phyloP scores from a whole-genome alignment of 2,888 invertebrate species.

The Neoitamus cyanurus region DNA sequence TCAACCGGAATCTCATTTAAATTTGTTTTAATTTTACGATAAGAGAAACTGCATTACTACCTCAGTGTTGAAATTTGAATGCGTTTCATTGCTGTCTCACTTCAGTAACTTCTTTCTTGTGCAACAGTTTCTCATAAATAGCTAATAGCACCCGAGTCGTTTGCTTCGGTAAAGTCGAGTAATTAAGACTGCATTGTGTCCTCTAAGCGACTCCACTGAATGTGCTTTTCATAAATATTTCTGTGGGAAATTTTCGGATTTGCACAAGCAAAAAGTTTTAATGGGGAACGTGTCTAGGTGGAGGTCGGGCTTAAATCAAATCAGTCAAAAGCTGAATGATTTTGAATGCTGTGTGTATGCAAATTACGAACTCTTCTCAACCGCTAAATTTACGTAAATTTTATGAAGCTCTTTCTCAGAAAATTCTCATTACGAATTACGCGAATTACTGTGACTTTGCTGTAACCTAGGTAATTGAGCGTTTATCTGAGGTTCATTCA shows the following conservation, averaged over 20 bases:
- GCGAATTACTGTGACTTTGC: background rate
- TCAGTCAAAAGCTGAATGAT: conserved; percentile 6
- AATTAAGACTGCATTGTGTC: background rate
- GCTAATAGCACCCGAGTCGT: background rate
- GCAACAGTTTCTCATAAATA: background rate
- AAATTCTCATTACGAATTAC: conserved; percentile 11
- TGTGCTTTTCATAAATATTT: background rate
- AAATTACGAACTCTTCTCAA: conserved; percentile 19
- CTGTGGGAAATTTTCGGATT: background rate
- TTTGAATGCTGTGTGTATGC: conserved; percentile 3
- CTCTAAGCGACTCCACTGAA: background rate
- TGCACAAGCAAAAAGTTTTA: background rate
- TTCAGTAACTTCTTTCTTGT: background rate
- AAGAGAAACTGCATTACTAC: background rate
- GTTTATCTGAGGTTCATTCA: background rate
- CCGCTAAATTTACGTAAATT: conserved; percentile 12
- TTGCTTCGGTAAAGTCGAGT: background rate
- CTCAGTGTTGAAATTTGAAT: background rate
- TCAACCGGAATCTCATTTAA: background rate
- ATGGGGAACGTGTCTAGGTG: background rate
- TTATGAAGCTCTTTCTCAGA: background rate
- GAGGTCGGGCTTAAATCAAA: background rate
- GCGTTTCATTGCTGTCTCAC: background rate
- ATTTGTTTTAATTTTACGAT: background rate
- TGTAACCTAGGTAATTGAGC: conserved; percentile 6